Evolutionary conservation across 2,113 vertebrate species (phyloP).

Genomic region (Pituophis catenifer): DNA sequence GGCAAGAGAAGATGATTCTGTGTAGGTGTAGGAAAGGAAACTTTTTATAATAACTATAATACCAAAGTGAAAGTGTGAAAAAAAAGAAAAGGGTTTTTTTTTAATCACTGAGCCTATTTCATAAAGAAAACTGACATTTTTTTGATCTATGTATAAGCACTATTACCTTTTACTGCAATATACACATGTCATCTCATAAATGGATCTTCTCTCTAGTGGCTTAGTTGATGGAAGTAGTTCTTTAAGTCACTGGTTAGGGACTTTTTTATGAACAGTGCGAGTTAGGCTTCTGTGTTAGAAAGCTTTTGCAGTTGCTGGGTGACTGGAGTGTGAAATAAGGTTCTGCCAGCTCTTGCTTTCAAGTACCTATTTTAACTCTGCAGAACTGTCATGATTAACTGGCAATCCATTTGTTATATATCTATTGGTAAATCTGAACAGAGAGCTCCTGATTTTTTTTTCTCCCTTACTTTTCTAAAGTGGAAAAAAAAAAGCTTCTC

Average conservation of each 20-base stretch:
- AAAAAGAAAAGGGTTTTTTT: slow-evolving; percentile 29
- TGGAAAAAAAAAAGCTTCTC: slow-evolving; percentile 19
- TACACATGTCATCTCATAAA: slow-evolving; percentile 14
- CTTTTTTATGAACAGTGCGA: slow-evolving; percentile 9
- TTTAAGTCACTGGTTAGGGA: slow-evolving; percentile 36
- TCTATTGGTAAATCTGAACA: neutral
- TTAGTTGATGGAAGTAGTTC: slow-evolving; percentile 10
- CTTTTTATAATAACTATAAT: slow-evolving; percentile 40
- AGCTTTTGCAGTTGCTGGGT: slow-evolving; percentile 5
- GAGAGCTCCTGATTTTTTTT: neutral
- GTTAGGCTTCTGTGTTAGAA: slow-evolving; percentile 13
- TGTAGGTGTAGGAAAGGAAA: slow-evolving; percentile 31
- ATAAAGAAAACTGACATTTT: slow-evolving; percentile 44
- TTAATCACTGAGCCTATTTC: slow-evolving; percentile 36
- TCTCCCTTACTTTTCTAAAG: slow-evolving; percentile 15
- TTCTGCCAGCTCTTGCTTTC: slow-evolving; percentile 3
- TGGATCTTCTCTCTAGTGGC: slow-evolving; percentile 30
- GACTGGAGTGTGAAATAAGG: slow-evolving; percentile 50
- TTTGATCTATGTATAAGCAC: slow-evolving; percentile 37
- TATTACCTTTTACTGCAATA: slow-evolving; percentile 46
- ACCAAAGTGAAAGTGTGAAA: slow-evolving; percentile 45
- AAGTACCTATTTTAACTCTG: slow-evolving; percentile 33
- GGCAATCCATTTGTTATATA: slow-evolving; percentile 27
- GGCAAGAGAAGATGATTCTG: slow-evolving; percentile 38
- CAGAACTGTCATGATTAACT: slow-evolving; percentile 28